Conservation (phyloP, 2,797 vertebrate species). For the Silurus lanzhouensis region DNA sequence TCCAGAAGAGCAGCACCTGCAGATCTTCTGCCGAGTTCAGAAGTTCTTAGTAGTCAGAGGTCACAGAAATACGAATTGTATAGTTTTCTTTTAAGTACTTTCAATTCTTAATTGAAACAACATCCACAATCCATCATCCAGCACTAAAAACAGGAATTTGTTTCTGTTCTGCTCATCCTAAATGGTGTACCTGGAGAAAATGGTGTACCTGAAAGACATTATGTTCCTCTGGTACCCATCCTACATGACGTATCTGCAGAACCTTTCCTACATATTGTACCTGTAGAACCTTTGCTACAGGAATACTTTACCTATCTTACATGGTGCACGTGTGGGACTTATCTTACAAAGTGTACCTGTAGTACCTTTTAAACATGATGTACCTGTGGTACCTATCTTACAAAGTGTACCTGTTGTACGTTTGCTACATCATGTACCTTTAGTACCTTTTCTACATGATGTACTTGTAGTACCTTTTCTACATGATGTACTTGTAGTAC, state of each 20-base stretch:
- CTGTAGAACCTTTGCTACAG: too few species aligned
- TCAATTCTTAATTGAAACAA: neutral
- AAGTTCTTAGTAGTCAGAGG: neutral
- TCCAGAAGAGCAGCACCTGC: neutral
- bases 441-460: too few species aligned
- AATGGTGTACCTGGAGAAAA: neutral
- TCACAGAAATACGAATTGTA: neutral
- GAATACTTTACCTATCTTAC: neutral
- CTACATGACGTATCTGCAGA: too few species aligned
- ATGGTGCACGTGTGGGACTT: neutral
- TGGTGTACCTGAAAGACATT: too few species aligned
- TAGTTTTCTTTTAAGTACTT: neutral
- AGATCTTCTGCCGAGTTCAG: neutral
- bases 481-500: too few species aligned
- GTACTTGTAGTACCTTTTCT: too few species aligned
- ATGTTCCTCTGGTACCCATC: too few species aligned
- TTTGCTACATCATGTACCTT: too few species aligned
- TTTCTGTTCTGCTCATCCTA: neutral
- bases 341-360: too few species aligned
- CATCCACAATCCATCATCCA: neutral
- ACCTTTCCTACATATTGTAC: too few species aligned
- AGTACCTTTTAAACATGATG: neutral
- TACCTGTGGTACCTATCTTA: neutral
- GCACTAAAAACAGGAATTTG: neutral
- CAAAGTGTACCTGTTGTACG: too few species aligned